Conservation (phyloP, 2,888 invertebrate genomes). For the Sminthurides aquaticus region DNA sequence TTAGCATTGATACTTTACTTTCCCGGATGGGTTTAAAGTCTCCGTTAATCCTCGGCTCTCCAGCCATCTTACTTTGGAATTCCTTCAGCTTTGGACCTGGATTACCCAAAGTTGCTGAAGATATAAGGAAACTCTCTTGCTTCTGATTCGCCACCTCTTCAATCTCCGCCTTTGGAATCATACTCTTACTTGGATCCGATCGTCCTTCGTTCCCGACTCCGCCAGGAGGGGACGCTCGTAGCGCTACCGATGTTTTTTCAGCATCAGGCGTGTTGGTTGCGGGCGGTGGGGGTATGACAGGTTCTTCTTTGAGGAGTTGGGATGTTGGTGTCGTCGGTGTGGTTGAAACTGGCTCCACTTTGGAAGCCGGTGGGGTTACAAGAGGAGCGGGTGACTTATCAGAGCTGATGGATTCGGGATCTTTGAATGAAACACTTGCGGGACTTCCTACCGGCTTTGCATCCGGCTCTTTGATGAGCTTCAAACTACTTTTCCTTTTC, state of each 20-base stretch:
- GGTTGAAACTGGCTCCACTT: background rate
- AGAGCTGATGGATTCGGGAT: background rate
- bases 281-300: background rate
- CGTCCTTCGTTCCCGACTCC: background rate
- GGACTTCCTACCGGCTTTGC: background rate
- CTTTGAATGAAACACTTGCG: background rate
- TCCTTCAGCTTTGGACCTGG: background rate
- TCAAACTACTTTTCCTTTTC: constrained; percentile 3
- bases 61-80: background rate
- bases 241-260: background rate
- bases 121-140: constrained; percentile 27
- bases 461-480: constrained; percentile 8
- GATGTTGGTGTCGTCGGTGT: background rate
- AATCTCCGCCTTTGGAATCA: constrained; percentile 3
- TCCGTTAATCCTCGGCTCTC: background rate
- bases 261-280: background rate
- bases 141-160: constrained; percentile 26
- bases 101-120: constrained; percentile 25
- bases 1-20: constrained; percentile 38
- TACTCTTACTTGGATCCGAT: constrained; percentile 16
- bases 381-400: background rate
- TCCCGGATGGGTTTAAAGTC: constrained; percentile 32
- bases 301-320: background rate
- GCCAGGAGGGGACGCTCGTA: background rate
- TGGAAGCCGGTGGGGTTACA: background rate